These are phyloP conservation scores for Sakesphorus luctuosus DNA, from an alignment of 2,113 vertebrate species.

Conservation along the genomic window DNA sequence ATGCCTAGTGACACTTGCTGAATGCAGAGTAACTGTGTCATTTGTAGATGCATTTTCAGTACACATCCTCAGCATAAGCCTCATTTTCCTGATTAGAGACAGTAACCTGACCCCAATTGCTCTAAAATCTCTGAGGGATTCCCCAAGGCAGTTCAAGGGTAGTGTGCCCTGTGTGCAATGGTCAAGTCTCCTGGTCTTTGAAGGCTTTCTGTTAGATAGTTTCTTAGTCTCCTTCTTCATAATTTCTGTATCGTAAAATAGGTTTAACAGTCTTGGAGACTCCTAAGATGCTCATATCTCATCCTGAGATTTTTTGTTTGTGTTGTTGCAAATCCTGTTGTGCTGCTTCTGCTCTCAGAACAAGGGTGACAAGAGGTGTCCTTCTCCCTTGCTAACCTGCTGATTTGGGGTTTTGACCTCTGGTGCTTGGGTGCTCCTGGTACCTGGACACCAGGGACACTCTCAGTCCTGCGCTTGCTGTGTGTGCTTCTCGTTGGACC, in stretches of 20 bases:
- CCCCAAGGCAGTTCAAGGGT: not conserved
- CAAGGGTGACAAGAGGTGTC: not conserved
- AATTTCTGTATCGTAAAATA: not conserved
- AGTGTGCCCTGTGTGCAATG: fast-evolving
- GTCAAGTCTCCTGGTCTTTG: not conserved
- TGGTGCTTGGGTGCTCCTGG: not conserved
- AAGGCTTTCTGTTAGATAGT: not conserved
- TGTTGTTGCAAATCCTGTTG: not conserved
- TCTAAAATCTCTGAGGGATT: not conserved
- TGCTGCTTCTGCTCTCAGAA: not conserved
- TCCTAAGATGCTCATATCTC: not conserved
- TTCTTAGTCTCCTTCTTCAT: not conserved
- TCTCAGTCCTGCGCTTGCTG: not conserved
- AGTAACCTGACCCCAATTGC: not conserved
- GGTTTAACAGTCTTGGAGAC: not conserved
- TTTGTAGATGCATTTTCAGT: not conserved
- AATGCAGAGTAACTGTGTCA: not conserved
- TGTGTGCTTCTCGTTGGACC: fast-evolving
- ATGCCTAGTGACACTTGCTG: not conserved
- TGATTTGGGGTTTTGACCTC: not conserved
- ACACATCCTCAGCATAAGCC: not conserved
- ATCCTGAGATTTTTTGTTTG: not conserved
- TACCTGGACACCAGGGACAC: not conserved
- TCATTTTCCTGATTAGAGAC: not conserved
- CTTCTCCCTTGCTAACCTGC: not conserved